Conservation (phyloP, 2,888 invertebrate genomes). For the Cremastinae sp. region DNA sequence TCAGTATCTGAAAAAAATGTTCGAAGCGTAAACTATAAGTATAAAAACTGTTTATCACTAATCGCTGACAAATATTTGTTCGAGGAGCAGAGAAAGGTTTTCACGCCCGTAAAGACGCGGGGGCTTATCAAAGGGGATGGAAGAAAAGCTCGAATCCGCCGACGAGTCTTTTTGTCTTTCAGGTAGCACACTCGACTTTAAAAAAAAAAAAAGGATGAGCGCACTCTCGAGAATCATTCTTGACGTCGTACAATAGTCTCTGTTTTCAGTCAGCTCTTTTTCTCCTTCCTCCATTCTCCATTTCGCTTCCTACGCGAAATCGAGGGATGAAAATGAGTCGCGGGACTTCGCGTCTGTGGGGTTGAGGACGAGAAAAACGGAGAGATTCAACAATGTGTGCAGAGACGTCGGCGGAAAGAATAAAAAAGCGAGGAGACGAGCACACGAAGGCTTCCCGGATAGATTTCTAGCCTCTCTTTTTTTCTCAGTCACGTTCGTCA, state of each 20-base stretch:
- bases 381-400: constrained; percentile 28
- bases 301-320: constrained; percentile 36
- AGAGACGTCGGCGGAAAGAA: constrained; percentile 6
- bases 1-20: too few species aligned
- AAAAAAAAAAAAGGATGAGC: too few species aligned
- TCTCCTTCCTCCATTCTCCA: constrained; percentile 23
- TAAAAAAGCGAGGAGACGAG: background rate
- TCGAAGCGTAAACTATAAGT: too few species aligned
- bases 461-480: constrained; percentile 24
- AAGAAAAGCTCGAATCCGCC: constrained; percentile 3
- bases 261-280: constrained; percentile 59
- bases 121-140: constrained; percentile 16
- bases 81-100: constrained; percentile 3
- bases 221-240: background rate
- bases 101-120: constrained; percentile 19
- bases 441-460: constrained; percentile 57
- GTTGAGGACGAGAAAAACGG: background rate
- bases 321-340: constrained; percentile 38
- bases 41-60: too few species aligned
- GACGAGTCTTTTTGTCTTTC: constrained; percentile 28
- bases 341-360: too few species aligned
- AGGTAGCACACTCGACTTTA: constrained; percentile 25
- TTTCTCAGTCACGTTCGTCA: constrained; percentile 38
- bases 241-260: background rate
- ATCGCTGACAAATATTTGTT: background rate